Percentiles rank a stretch among this genome's conserved stretches.
Conservation (phyloP, 2,113 vertebrate genomes). For the Misgurnus anguillicaudatus region DNA sequence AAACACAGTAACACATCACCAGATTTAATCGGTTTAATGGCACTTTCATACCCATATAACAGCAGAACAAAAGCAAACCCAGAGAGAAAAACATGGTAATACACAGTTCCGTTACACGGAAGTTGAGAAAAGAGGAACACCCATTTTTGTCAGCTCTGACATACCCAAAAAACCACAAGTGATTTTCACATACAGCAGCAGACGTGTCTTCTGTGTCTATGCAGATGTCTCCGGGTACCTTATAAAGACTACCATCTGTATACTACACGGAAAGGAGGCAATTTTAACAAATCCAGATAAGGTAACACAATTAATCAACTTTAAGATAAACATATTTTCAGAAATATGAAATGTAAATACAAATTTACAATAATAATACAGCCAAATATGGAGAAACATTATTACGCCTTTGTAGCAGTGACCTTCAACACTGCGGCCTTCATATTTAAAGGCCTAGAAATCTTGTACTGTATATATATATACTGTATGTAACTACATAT, state of each 20-base stretch:
- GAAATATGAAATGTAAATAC: background rate
- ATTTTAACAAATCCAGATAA: constrained; percentile 10
- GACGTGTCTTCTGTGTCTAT: background rate
- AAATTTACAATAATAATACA: background rate
- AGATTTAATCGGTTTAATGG: background rate
- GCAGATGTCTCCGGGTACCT: background rate
- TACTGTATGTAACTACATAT: too few species aligned
- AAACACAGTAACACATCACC: background rate
- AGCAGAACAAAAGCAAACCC: constrained; percentile 32
- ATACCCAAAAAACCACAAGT: constrained; percentile 43
- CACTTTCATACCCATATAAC: background rate
- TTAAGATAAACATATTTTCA: background rate
- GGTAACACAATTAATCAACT: background rate
- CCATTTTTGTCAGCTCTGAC: constrained; percentile 55
- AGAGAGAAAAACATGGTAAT: constrained; percentile 48
- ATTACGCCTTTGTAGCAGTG: too few species aligned
- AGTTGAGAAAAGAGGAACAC: constrained; percentile 73
- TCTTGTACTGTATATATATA: too few species aligned
- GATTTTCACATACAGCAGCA: constrained; percentile 54
- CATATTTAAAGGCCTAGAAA: too few species aligned
- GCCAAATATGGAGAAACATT: too few species aligned
- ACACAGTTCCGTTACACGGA: constrained; percentile 70
- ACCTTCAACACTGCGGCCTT: too few species aligned
- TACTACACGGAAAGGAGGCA: background rate
- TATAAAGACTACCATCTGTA: background rate